Conservation (phyloP, 2,113 vertebrate genomes). For the Syngnathoides biaculeatus region DNA sequence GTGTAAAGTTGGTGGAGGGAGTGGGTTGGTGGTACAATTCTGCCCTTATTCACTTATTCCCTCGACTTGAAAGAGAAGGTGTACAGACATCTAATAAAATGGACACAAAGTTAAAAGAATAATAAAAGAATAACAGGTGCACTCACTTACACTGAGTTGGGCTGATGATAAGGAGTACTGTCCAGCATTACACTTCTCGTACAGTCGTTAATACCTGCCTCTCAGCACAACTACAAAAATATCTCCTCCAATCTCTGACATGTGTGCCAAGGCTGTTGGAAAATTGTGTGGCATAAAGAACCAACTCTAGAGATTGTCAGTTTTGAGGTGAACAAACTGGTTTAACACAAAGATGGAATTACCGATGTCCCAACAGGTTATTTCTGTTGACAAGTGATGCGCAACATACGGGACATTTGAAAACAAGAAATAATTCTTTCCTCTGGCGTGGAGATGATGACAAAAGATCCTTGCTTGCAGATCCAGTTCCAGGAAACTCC, state of each 20-base stretch:
- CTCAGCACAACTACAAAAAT: not conserved
- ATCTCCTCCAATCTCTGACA: not conserved
- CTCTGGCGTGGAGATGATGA: not conserved
- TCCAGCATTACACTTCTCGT: too few species aligned
- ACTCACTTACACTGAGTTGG: too few species aligned
- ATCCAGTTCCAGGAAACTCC: not conserved
- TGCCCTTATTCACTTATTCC: too few species aligned
- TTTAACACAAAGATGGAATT: constrained; percentile 8
- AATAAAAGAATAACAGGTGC: too few species aligned
- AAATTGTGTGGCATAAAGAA: not conserved
- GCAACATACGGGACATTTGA: not conserved
- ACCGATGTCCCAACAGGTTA: not conserved
- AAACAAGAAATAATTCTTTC: constrained; percentile 9
- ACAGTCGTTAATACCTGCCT: not conserved
- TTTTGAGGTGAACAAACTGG: not conserved
- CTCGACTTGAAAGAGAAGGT: too few species aligned
- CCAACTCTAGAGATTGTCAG: not conserved
- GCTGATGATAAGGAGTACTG: too few species aligned
- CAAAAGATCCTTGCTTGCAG: not conserved
- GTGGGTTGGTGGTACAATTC: too few species aligned
- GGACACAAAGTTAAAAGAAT: too few species aligned
- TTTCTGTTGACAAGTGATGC: not conserved
- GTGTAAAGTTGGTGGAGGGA: too few species aligned
- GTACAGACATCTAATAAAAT: too few species aligned
- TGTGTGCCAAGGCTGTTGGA: not conserved